Conservation (phyloP, 2,797 vertebrate genomes). For the Clarias platycephalus region DNA sequence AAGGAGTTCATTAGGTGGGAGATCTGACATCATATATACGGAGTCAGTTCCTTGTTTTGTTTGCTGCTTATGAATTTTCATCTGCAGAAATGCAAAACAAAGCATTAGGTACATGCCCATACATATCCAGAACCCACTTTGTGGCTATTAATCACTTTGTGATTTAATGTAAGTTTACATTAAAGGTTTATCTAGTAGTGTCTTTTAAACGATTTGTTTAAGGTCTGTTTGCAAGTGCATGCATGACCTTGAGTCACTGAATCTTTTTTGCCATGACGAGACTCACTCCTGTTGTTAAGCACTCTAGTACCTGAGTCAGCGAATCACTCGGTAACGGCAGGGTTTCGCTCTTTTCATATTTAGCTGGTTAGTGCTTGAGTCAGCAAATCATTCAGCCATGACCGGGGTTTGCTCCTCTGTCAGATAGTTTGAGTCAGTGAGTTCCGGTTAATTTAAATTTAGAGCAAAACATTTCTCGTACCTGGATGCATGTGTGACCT, state of each 20-base stretch:
- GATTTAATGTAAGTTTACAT: neutral
- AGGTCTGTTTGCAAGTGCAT: neutral
- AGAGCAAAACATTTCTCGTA: too few relatives aligned
- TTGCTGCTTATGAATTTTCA: neutral
- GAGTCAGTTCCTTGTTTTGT: neutral
- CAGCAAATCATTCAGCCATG: neutral
- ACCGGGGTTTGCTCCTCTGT: neutral
- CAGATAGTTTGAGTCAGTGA: neutral
- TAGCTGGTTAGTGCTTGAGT: neutral
- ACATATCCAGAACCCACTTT: neutral
- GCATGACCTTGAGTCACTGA: neutral
- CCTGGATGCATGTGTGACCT: neutral
- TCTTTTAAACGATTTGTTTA: neutral
- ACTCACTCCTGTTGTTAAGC: neutral
- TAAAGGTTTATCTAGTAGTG: neutral
- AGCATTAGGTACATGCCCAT: neutral
- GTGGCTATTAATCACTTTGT: too few relatives aligned
- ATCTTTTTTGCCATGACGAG: neutral
- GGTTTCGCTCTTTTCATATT: neutral
- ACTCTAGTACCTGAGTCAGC: too few relatives aligned
- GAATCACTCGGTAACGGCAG: too few relatives aligned
- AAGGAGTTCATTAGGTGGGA: neutral
- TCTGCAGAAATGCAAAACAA: neutral
- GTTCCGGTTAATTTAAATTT: neutral
- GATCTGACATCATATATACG: neutral